Base-by-base conservation (phyloP, 2,113 vertebrate species). In the Struthio camelus region DNA sequence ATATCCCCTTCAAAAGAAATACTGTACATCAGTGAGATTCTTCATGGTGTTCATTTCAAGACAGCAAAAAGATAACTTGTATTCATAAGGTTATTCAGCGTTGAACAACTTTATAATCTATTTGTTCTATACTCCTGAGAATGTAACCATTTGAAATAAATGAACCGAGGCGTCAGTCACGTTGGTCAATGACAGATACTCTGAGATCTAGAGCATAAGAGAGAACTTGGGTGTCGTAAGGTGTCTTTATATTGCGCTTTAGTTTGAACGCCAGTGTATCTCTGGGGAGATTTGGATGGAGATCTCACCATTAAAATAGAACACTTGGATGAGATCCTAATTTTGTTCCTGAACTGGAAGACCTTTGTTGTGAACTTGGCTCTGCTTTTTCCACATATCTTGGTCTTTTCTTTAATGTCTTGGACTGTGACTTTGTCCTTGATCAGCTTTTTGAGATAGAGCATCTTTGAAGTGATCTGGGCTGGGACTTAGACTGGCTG, bases 271-370 rank as follows among this genome's bases (percentile, higher is more conserved):
- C 94, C 96, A 70, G 75, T 22, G 38, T 96, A 96, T 75, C 94
- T 96, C 90, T 96, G 96, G 50, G 96, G 96, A 94, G 97, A 97
- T 40, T 89, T 94, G 59, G 96, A 97, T 2, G 54, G 93, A 40
- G 97, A 96, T 91, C 94, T 96, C 72, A 82, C 90, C 66, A 93
- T 27, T 69, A 93, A 97, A 76, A 93, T 95, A 92, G 94, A 97
- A 89, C 94, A 97, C 80, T 97, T 89, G 95, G 96, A 50, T 94
- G 95, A 56, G 96, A 91, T 85, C 91, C 96, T 53, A 95, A 93
- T 87, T 97, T 98, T 96, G 90, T 93, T 93, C 94, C 97, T 96
- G 96, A 97, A 87, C 64, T 81, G 84, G 90, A 97, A n/a, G 95
- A 94, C 94, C 67, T 97, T 86, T 95, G 78, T 80, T 96, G 96